A percentile compares a stretch with the other conserved stretches of the same genome.
Evolutionary conservation across 2,888 invertebrate genomes (phyloP).

Genomic region (Drosophila cognata): DNA sequence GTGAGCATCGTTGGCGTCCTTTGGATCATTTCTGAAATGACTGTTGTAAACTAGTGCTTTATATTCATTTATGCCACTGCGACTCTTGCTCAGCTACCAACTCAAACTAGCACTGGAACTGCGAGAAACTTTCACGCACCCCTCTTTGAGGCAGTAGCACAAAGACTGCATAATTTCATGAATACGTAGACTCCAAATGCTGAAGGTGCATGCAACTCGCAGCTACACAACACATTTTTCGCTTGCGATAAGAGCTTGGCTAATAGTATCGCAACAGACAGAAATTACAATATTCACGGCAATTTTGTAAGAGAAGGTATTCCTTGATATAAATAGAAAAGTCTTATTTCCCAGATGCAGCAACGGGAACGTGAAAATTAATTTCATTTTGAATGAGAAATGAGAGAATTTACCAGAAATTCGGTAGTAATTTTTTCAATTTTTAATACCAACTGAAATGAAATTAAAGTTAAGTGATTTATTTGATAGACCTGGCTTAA

Average conservation of each 20-base stretch:
- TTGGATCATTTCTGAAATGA: conserved; percentile 58
- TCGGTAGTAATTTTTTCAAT: not conserved
- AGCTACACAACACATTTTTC: not conserved
- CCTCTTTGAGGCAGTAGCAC: conserved; percentile 3
- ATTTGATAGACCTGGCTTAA: not conserved
- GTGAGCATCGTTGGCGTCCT: conserved; percentile 6
- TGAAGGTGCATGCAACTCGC: conserved; percentile 22
- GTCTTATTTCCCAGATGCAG: not conserved
- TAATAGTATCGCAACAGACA: not conserved
- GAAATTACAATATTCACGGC: not conserved
- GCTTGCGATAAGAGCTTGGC: conserved; percentile 3
- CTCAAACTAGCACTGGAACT: conserved; percentile 14
- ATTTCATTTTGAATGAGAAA: not conserved
- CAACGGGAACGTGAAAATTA: not conserved
- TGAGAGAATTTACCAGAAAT: not conserved
- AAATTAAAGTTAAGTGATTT: not conserved
- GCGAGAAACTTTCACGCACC: conserved; percentile 1
- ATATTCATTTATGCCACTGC: conserved; percentile 70
- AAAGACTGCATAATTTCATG: conserved; percentile 32
- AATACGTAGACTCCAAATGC: conserved; percentile 3
- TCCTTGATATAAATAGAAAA: not conserved
- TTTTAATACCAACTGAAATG: not conserved
- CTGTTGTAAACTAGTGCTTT: conserved; percentile 69
- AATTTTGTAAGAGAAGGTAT: not conserved
- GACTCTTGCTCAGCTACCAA: conserved; percentile 27